Evolutionary conservation across 2,888 invertebrate species (phyloP), one percentile per base, ranked within the genome.

Genomic region (Microctonus brassicae): DNA sequence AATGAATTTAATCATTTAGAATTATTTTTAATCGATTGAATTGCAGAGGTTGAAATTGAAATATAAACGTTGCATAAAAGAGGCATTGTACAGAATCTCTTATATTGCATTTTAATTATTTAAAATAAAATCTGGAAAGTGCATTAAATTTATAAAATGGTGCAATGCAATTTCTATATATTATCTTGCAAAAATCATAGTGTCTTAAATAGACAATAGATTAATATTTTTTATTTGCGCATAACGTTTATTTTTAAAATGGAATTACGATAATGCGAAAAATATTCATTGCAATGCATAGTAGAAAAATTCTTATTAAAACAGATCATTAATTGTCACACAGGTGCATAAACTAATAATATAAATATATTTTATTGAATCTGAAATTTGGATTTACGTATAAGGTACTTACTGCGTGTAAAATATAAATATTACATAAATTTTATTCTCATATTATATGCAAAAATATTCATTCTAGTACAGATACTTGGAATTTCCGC

Each of bases 391-490:
- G 13, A 13, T n/a, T 36, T 36, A 42, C 33, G 26, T 39, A 22
- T 62, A 62, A 62, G 55, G 57, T 70, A 64, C 64, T 64, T 70
- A 70, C 57, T 70, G 47, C 62, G 39, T 70, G 47, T 65, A 52
- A 24, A 65, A 71, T 58, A 70, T 55, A 70, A 64, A 70, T 57
- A 64, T 33, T 47, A n/a, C n/a, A n/a, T n/a, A 66, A 66, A 53
- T 10, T 42, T 29, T n/a, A 68, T 17, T 58, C 20, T 47, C 13
- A 57, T 57, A 10, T 11, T 47, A 47, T 33, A 11, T 22, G 20
- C 26, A 26, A 57, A 26, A 39, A 36, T 24, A 66, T 42, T 42
- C n/a, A 36, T 55, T 34, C 10, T 66, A 17, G 26, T 17, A 20
- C 36, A 26, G 17, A 33, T 29, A 47, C 53, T 33, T 52, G 10